These are phyloP conservation scores for Myiozetetes cayanensis DNA, from an alignment of 2,113 vertebrate genomes.

Conservation along the genomic window DNA sequence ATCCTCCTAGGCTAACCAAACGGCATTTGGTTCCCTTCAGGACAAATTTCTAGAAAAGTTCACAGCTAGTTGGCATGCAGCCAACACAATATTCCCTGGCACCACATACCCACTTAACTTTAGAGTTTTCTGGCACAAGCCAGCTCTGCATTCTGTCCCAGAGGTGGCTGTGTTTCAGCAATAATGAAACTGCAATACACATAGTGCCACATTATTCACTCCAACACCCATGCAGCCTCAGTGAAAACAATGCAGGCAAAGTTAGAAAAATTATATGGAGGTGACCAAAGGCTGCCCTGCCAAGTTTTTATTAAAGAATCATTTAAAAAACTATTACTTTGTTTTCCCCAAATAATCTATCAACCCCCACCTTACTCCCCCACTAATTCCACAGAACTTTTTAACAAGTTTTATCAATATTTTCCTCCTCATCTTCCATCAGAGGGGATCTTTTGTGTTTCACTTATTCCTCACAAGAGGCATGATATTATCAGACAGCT, in stretches of 20 bases:
- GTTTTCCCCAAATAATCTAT: not conserved
- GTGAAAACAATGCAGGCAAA: conserved; percentile 36
- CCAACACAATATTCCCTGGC: conserved; percentile 51
- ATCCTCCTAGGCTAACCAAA: not conserved
- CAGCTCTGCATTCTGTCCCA: conserved; percentile 33
- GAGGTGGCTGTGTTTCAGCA: conserved; percentile 48
- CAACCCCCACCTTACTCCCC: no score
- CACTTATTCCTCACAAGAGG: not conserved
- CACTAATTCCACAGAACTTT: not conserved
- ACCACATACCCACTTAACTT: conserved; percentile 29
- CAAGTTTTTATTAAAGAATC: not conserved
- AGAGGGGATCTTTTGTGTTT: not conserved
- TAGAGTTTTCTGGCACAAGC: conserved; percentile 24
- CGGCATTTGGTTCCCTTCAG: not conserved
- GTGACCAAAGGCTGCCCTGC: not conserved
- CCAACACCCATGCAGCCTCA: not conserved
- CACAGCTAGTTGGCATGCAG: not conserved
- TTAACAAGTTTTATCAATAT: not conserved
- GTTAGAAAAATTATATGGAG: not conserved
- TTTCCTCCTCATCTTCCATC: not conserved
- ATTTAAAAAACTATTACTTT: not conserved
- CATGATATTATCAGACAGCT: not conserved
- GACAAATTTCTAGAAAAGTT: conserved; percentile 46
- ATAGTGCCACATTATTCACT: conserved; percentile 4
- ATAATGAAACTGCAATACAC: conserved; percentile 42